Evolutionary conservation across 2,113 vertebrate genomes (phyloP), one percentile per base, ranked within the genome.

Genomic region (Struthidea cinerea): DNA sequence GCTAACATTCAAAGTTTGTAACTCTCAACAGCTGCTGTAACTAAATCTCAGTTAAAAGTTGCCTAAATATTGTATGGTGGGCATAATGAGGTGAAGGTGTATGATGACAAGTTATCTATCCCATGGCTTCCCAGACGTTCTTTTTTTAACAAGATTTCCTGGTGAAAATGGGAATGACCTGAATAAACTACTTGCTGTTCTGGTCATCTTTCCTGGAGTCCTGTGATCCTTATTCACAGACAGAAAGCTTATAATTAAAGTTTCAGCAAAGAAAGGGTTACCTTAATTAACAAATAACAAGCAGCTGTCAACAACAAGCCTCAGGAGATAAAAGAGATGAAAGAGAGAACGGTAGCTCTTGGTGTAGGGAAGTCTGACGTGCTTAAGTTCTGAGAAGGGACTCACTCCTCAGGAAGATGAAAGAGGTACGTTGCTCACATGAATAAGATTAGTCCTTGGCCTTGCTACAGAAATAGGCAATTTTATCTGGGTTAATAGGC

Each of bases 281-380:
- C 28, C n/a, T 73, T 74, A 59, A 88, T 83, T 80, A 79, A 79
- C 13, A 87, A 89, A 33, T 61, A 74, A 61, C n/a, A 77, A 84
- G 49, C 44, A 87, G 35, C 70, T 69, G 74, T 65, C 35, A 91
- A 82, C 46, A 73, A 55, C 5, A 37, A 88, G 41, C 49, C 80
- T 55, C 41, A 80, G 49, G 37, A 83, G 55, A 73, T 41, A 79
- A 79, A 78, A 90, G 59, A 44, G 17, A 35, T 24, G n/a, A 92
- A 47, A 47, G 22, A 16, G 27, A 41, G 1, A 13, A 6, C 0
- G 0, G 3, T 1, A 27, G 23, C 0, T 53, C 28, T 37, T 28
- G 3, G 16, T 44, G 2, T 1, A 21, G 37, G 37, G 28, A 65
- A 27, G 20, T 14, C 7, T 81, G 32, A 65, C 6, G 39, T 69